Evolutionary conservation across 2,888 invertebrate species (phyloP), one percentile per base, ranked within the genome.

Genomic region (Acleris literana): DNA sequence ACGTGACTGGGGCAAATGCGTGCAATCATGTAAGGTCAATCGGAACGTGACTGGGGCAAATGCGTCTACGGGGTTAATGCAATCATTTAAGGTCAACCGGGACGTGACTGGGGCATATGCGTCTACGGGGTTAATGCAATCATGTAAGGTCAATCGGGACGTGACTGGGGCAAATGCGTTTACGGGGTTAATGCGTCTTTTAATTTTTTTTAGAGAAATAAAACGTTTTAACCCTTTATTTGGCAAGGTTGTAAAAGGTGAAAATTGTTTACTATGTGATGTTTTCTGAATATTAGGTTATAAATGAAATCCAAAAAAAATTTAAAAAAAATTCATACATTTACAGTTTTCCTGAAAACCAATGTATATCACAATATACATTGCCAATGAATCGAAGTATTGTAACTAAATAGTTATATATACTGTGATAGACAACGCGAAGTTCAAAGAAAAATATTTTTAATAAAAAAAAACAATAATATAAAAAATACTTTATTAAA

Each of bases 261-360:
- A 13, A 13, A 16, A n/a, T 44, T 44, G 1, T 44, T 44, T 44
- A 44, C 4, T 44, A 16, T 44, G 6, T 44, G 44, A n/a, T 13
- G 44, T 44, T n/a, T 44, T 44, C n/a, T n/a, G 44, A 44, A 44
- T 1, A n/a, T 44, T 0, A 44, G n/a, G 13, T 44, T 16, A 5
- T 0, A 44, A 44, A 44, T n/a, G 0, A 5, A 0, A 5, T 16
- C 25, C 0, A 44, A 25, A 58, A 64, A 54, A 64, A 59, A 25
- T 5, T 0, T 2, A 43, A 43, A 57, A 16, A 58, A 64, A 54
- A 64, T 54, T 59, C 54, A 59, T 7, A 17, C 3, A 29, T 17
- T 52, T 59, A 20, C 58, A 64, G 64, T 64, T 64, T 59, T 64
- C 52, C 29, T 25, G 58, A 53, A 64, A 52, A 64, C 17, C 22